Evolutionary conservation across 2,113 vertebrate genomes (phyloP).

Genomic region (Sakesphorus luctuosus): DNA sequence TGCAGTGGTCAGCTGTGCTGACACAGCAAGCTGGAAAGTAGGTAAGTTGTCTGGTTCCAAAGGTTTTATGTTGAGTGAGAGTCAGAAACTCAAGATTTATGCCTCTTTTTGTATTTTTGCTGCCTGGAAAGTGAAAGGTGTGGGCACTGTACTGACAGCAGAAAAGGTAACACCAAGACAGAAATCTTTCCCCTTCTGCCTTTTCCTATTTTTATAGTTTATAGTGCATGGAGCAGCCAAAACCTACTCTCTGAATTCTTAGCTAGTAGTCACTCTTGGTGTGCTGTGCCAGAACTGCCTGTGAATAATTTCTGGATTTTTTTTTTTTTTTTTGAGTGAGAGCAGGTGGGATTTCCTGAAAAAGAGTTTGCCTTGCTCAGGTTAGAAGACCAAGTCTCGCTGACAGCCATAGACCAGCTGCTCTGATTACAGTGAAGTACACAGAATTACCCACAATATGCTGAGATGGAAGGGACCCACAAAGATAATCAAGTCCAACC

Average conservation of each 20-base stretch:
- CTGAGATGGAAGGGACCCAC: neutral
- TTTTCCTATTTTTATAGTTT: neutral
- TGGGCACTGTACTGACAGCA: neutral
- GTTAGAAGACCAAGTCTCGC: neutral
- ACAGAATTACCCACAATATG: neutral
- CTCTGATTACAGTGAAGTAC: neutral
- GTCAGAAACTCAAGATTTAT: neutral
- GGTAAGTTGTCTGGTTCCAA: neutral
- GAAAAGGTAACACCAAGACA: neutral
- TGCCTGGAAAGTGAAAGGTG: neutral
- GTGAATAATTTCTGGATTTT: neutral
- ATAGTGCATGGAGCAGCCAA: neutral
- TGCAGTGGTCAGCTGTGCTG: neutral
- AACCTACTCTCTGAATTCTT: neutral
- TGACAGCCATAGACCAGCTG: neutral
- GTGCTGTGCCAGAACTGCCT: neutral
- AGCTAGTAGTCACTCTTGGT: neutral
- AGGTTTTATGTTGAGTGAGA: neutral
- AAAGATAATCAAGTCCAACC: neutral
- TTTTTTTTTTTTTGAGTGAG: neutral
- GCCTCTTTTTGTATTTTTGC: neutral
- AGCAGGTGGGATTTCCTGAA: neutral
- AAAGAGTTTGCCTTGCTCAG: neutral
- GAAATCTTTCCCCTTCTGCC: neutral
- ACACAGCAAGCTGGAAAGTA: neutral